Evolutionary conservation across 2,888 invertebrate species (phyloP).

Genomic region (Himalopsyche anomala): DNA sequence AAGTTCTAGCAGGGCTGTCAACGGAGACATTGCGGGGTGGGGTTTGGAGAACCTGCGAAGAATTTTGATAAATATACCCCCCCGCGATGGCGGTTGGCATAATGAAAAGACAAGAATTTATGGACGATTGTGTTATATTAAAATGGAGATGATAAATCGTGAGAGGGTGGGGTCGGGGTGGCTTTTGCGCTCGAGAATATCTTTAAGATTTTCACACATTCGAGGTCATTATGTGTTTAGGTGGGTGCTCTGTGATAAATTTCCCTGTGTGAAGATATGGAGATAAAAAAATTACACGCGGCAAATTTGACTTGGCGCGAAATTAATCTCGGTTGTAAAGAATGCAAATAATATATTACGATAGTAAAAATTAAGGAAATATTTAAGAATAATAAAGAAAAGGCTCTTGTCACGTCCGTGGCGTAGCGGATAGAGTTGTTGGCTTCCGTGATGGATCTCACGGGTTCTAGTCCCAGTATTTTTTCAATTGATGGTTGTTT

Average conservation of each 20-base stretch:
- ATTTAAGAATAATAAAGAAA: too few relatives aligned
- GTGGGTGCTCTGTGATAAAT: background rate
- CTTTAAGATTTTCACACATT: conserved; percentile 27
- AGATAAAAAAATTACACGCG: background rate
- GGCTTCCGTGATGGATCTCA: too few relatives aligned
- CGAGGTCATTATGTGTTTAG: conserved; percentile 3
- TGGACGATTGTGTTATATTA: conserved; percentile 62
- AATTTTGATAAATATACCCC: conserved; percentile 54
- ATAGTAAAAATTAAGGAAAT: too few relatives aligned
- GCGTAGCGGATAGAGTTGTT: too few relatives aligned
- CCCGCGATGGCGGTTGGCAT: conserved; percentile 44
- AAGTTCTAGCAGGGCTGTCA: background rate
- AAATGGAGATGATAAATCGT: conserved; percentile 61
- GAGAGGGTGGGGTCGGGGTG: conserved; percentile 48
- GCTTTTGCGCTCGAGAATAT: conserved; percentile 26
- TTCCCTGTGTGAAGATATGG: background rate
- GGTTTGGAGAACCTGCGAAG: background rate
- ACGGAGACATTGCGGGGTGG: background rate
- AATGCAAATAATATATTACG: too few relatives aligned
- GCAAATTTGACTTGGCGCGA: conserved; percentile 21
- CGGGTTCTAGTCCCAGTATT: too few relatives aligned
- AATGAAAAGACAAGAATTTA: conserved; percentile 62
- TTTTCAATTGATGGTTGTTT: too few relatives aligned
- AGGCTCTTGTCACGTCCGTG: too few relatives aligned
- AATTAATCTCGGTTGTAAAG: conserved; percentile 5